These are phyloP conservation scores for Aphidius gifuensis DNA, from an alignment of 1,140 invertebrate genomes.

Conservation along the genomic window DNA sequence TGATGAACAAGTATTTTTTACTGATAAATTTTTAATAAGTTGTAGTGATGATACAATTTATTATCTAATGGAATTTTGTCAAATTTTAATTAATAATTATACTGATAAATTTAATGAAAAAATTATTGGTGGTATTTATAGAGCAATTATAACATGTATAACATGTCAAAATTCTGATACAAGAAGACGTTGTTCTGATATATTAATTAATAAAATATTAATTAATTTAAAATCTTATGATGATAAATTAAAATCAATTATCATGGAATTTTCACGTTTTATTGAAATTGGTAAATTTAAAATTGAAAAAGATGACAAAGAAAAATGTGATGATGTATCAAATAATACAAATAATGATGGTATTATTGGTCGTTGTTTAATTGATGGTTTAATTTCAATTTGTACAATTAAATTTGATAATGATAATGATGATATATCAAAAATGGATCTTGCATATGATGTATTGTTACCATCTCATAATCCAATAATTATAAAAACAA, in stretches of 20 bases:
- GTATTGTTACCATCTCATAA: slow-evolving; percentile 67
- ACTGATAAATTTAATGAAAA: slow-evolving; percentile 59
- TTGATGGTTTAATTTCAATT: slow-evolving; percentile 46
- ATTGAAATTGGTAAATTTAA: slow-evolving; percentile 60
- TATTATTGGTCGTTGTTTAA: slow-evolving; percentile 42
- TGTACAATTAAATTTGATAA: slow-evolving; percentile 45
- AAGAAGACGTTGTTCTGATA: slow-evolving; percentile 38
- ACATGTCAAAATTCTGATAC: slow-evolving; percentile 50
- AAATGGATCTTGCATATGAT: slow-evolving; percentile 48
- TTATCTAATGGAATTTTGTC: slow-evolving; percentile 63
- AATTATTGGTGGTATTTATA: slow-evolving; percentile 55
- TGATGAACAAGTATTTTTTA: slow-evolving; percentile 77
- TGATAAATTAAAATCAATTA: slow-evolving; percentile 53
- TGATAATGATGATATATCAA: slow-evolving; percentile 40
- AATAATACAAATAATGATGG: slow-evolving; percentile 14
- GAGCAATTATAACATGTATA: slow-evolving; percentile 64
- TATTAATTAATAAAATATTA: slow-evolving; percentile 42
- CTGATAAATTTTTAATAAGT: slow-evolving; percentile 73
- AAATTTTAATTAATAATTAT: slow-evolving; percentile 64
- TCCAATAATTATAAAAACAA: slow-evolving; percentile 59
- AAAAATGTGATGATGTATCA: slow-evolving; percentile 32
- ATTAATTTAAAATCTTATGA: slow-evolving; percentile 41
- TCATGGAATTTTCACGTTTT: slow-evolving; percentile 61
- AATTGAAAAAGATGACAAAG: slow-evolving; percentile 43
- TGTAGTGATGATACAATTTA: slow-evolving; percentile 66